Percentiles rank a stretch among this genome's conserved stretches.
Conservation (phyloP, 1,140 invertebrate genomes). For the Leguminivora glycinivorella region DNA sequence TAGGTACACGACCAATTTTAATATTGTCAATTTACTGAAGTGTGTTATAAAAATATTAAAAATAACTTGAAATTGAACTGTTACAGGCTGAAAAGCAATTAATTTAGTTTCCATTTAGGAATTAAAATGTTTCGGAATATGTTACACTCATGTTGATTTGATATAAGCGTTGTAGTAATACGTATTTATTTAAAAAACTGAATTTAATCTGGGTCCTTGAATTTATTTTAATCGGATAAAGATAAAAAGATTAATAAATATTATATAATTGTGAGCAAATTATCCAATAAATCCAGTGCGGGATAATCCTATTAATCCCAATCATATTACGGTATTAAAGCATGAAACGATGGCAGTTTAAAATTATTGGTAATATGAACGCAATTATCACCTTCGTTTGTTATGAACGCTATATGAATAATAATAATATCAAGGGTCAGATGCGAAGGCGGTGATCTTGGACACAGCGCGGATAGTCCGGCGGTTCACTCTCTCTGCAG, state of each 20-base stretch:
- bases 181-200: constrained; percentile 9
- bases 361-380: not conserved
- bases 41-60: not conserved
- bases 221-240: not conserved
- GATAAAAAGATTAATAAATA: not conserved
- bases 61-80: not conserved
- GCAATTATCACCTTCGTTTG: not conserved
- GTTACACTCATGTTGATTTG: not conserved
- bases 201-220: not conserved
- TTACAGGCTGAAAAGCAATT: not conserved
- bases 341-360: not conserved
- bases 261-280: not conserved
- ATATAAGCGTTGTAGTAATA: not conserved
- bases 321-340: constrained; percentile 1
- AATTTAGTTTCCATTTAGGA: not conserved
- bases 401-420: too few relatives aligned
- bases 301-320: not conserved
- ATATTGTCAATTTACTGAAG: not conserved
- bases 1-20: not conserved
- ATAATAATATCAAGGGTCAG: too few relatives aligned
- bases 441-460: too few relatives aligned
- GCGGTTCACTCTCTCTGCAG: too few relatives aligned
- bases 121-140: not conserved
- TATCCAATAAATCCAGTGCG: not conserved
- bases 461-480: too few relatives aligned